Conservation (phyloP, 2,888 invertebrate species). For the Macrophya annulata region DNA sequence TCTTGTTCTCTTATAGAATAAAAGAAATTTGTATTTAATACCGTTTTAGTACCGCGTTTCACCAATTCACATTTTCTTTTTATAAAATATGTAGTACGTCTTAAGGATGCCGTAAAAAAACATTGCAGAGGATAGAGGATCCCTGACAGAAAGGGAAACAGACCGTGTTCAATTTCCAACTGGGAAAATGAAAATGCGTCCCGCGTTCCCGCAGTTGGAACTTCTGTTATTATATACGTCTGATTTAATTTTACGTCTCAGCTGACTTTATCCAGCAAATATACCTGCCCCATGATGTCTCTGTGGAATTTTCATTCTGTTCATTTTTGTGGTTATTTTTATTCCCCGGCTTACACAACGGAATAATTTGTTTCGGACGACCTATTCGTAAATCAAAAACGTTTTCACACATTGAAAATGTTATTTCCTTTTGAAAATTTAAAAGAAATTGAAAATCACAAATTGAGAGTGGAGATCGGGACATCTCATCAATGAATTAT, state of each 20-base stretch:
- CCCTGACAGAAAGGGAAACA: conserved; percentile 26
- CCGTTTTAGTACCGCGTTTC: not conserved
- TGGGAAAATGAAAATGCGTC: conserved; percentile 39
- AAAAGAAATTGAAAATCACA: not conserved
- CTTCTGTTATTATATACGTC: conserved; percentile 46
- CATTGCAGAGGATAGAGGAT: conserved; percentile 21
- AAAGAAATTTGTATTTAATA: conserved; percentile 34
- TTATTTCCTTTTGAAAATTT: not conserved
- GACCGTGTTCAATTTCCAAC: conserved; percentile 49
- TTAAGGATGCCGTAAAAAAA: conserved; percentile 13
- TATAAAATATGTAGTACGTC: conserved; percentile 18
- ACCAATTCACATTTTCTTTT: not conserved
- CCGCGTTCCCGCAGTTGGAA: conserved; percentile 37
- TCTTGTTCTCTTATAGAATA: too few species aligned
- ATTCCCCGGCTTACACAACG: conserved; percentile 23
- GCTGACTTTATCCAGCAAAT: conserved; percentile 48
- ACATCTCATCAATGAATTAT: not conserved
- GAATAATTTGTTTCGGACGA: conserved; percentile 21
- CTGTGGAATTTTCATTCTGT: not conserved
- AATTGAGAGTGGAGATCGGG: not conserved
- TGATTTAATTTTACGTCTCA: conserved; percentile 51
- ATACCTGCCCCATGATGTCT: conserved; percentile 11
- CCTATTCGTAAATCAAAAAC: not conserved
- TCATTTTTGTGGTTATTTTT: conserved; percentile 14
- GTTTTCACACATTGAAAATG: not conserved